Percentiles rank a stretch among this genome's conserved stretches.
These are phyloP conservation scores for Natrix natrix DNA, from an alignment of 2,797 vertebrate genomes.

Conservation along the genomic window DNA sequence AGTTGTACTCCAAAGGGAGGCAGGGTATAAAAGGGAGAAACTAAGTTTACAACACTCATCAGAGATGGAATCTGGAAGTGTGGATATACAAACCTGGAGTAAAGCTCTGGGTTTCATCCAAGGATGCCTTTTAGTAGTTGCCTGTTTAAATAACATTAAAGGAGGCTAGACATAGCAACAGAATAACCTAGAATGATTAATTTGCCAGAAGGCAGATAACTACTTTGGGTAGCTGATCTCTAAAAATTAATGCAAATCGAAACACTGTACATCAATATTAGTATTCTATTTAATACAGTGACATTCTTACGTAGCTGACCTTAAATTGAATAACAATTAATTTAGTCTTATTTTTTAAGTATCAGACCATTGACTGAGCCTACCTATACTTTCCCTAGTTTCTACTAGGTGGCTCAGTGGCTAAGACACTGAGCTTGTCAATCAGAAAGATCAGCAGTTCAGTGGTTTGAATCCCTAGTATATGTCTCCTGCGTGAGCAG, in stretches of 20 bases:
- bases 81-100: background rate
- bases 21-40: background rate
- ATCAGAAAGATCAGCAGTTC: too few species aligned
- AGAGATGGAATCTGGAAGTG: background rate
- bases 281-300: background rate
- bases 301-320: background rate
- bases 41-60: background rate
- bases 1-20: background rate
- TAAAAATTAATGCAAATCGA: background rate
- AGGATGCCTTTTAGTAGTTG: background rate
- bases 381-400: background rate
- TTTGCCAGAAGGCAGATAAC: background rate
- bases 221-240: background rate
- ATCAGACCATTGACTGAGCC: background rate
- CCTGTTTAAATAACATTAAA: background rate
- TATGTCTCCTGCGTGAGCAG: too few species aligned
- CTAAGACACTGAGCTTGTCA: too few species aligned
- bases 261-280: background rate
- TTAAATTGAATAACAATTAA: background rate
- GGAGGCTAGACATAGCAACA: background rate
- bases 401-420: background rate
- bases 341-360: background rate
- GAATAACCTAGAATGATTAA: background rate
- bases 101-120: background rate
- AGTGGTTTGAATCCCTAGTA: too few species aligned